Conservation (phyloP, 2,797 vertebrate genomes). For the Lutjanus argentimaculatus region DNA sequence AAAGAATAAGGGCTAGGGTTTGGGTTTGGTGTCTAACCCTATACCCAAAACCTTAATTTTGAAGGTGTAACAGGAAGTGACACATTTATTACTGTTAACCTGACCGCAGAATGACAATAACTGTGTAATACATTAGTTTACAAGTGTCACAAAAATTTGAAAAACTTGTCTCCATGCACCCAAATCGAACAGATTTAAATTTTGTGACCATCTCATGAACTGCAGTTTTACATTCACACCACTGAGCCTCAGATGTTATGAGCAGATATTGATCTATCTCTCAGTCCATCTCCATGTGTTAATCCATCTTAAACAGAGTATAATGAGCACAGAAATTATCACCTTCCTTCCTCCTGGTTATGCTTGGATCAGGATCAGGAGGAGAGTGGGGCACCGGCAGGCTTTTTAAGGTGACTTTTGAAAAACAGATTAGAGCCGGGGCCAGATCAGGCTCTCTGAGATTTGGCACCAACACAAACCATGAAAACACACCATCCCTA, state of each 20-base stretch:
- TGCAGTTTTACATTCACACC: neutral
- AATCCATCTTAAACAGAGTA: slow-evolving; percentile 7
- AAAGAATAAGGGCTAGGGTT: no score
- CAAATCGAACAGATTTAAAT: no score
- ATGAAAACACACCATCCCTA: slow-evolving; percentile 78
- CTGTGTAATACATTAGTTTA: no score
- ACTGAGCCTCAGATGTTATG: neutral
- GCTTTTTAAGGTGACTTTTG: slow-evolving; percentile 65
- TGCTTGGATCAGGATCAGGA: slow-evolving; percentile 28
- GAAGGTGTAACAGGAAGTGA: no score
- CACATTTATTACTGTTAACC: no score
- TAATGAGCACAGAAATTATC: slow-evolving; percentile 26
- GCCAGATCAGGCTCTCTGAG: slow-evolving; percentile 73
- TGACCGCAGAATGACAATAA: no score
- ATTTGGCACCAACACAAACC: slow-evolving; percentile 80
- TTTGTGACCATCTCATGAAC: no score
- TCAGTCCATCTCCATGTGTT: neutral
- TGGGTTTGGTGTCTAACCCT: no score
- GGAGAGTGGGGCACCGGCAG: slow-evolving; percentile 13
- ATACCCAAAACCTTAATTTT: no score
- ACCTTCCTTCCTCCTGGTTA: neutral
- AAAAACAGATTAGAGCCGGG: slow-evolving; percentile 80
- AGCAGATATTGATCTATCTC: neutral
- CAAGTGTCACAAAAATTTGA: no score
- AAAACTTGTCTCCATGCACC: no score